phyloP scores from a whole-genome alignment of 2,113 vertebrate genomes.

The Ammodytes marinus region DNA sequence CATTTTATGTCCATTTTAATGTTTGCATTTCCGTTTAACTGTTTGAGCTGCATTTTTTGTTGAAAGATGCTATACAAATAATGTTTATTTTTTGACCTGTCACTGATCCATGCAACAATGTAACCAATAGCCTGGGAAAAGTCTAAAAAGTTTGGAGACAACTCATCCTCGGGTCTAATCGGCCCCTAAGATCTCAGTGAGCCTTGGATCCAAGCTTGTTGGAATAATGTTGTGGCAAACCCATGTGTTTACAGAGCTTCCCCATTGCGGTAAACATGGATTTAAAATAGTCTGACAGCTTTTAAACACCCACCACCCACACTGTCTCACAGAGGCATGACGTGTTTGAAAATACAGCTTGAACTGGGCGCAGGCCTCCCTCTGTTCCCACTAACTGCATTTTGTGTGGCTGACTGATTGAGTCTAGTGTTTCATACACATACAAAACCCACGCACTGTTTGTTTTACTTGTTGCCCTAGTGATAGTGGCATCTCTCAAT shows the following conservation, averaged over 20 bases:
- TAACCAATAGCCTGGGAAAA: slow-evolving; percentile 68
- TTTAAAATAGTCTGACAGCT: slow-evolving; percentile 70
- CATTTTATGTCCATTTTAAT: no score
- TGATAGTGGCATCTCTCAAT: slow-evolving; percentile 78
- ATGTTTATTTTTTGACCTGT: not conserved
- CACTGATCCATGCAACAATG: slow-evolving; percentile 22
- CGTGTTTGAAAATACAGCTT: slow-evolving; percentile 55
- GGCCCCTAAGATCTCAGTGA: slow-evolving; percentile 37
- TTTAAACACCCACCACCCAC: slow-evolving; percentile 73
- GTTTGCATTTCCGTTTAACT: no score
- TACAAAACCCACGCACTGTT: slow-evolving; percentile 85
- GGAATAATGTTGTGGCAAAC: slow-evolving; percentile 68
- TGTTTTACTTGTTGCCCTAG: slow-evolving; percentile 84
- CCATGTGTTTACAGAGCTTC: slow-evolving; percentile 75
- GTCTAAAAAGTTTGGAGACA: slow-evolving; percentile 64
- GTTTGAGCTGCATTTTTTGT: no score
- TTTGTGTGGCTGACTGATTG: slow-evolving; percentile 72
- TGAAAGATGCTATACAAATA: no score
- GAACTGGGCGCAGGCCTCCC: slow-evolving; percentile 52
- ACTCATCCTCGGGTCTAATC: slow-evolving; percentile 51
- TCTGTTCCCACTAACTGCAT: slow-evolving; percentile 70
- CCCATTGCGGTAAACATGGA: slow-evolving; percentile 77
- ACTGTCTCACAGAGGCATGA: slow-evolving; percentile 67
- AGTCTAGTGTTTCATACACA: slow-evolving; percentile 83
- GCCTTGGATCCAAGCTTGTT: slow-evolving; percentile 45